Conservation (phyloP, 2,113 vertebrate genomes). For the pig (Sus scrofa) region DNA sequence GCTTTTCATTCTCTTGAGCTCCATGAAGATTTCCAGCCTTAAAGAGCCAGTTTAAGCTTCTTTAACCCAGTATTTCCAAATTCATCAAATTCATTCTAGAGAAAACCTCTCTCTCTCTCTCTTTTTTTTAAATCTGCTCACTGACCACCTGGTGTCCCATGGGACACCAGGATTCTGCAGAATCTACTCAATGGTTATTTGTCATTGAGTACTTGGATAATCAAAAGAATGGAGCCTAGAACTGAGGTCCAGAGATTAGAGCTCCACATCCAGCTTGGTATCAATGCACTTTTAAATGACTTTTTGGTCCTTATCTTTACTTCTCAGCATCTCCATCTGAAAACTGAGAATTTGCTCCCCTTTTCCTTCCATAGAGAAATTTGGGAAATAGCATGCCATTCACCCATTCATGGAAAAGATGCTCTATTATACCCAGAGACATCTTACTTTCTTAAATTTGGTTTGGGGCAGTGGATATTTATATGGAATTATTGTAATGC, state of each 20-base stretch:
- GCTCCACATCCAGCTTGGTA: neutral
- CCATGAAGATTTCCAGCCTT: neutral
- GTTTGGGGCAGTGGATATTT: neutral
- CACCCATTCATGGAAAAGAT: neutral
- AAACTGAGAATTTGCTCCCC: neutral
- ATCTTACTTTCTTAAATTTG: conserved; percentile 27
- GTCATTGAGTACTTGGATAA: neutral
- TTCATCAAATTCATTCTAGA: conserved; percentile 3
- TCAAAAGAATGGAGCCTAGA: neutral
- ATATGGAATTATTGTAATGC: neutral
- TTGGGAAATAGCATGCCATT: neutral
- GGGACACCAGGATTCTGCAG: neutral
- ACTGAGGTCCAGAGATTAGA: neutral
- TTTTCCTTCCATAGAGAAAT: neutral
- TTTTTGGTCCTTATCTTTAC: neutral
- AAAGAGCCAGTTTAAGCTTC: neutral
- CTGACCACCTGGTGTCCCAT: neutral
- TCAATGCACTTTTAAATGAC: neutral
- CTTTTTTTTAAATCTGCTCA: too few species aligned
- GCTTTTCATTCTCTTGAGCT: neutral
- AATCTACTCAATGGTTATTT: neutral
- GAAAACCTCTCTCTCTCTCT: neutral
- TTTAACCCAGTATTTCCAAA: neutral
- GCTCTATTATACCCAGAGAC: neutral
- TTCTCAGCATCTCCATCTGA: neutral